These are phyloP conservation scores for Pseudobourletiella spinata DNA, from an alignment of 1,140 invertebrate genomes.

Conservation along the genomic window DNA sequence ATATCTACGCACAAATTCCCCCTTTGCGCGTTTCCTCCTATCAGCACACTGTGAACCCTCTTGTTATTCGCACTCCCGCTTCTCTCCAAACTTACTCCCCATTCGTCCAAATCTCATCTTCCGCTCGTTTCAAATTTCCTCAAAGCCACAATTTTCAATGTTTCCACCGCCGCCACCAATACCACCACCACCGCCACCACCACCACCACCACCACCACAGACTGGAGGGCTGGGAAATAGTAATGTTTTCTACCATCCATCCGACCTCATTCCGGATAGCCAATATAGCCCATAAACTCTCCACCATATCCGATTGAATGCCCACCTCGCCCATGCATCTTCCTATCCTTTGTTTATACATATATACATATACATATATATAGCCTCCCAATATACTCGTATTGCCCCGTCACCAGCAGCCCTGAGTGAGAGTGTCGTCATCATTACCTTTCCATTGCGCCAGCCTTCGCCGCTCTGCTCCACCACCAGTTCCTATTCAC, in stretches of 20 bases:
- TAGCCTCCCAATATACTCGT: too few species aligned
- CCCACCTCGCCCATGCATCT: not conserved
- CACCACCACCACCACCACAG: too few species aligned
- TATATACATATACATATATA: too few species aligned
- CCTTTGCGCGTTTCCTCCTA: not conserved
- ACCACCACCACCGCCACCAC: not conserved
- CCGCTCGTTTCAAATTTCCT: slow-evolving; percentile 4
- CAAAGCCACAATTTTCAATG: slow-evolving; percentile 1
- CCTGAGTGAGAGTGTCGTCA: too few species aligned
- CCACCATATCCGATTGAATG: not conserved
- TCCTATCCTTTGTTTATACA: too few species aligned
- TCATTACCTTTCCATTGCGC: too few species aligned
- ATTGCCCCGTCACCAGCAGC: too few species aligned
- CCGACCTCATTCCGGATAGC: not conserved
- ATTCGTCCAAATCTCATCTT: slow-evolving; percentile 2
- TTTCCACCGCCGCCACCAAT: not conserved
- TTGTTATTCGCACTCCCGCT: not conserved
- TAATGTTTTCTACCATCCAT: not conserved
- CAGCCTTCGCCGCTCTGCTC: too few species aligned
- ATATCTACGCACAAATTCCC: not conserved
- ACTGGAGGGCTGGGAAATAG: not conserved
- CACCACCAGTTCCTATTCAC: too few species aligned
- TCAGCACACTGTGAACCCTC: not conserved
- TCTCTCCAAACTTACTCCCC: not conserved
- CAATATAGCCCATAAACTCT: not conserved